phyloP scores from a whole-genome alignment of 92 coral and sea anemone species.

The Siderastrea radians region DNA sequence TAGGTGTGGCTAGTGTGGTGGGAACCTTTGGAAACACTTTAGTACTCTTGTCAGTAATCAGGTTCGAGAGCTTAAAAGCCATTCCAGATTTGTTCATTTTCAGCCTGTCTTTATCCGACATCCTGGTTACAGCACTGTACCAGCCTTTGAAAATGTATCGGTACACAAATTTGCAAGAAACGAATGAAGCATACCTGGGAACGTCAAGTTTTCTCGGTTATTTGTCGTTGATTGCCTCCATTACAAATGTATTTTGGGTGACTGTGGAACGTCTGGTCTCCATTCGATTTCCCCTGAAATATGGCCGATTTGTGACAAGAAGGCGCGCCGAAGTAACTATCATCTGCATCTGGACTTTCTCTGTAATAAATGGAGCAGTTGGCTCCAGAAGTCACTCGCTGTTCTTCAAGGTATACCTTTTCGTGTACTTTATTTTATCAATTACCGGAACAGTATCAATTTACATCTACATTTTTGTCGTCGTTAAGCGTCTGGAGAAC shows the following conservation, averaged over 20 bases:
- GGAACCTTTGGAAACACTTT: slow-evolving; percentile 71
- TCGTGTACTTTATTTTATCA: neutral
- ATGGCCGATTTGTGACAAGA: slow-evolving; percentile 31
- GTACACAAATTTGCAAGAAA: neutral
- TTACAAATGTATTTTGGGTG: slow-evolving; percentile 76
- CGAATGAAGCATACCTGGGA: neutral
- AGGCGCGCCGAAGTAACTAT: slow-evolving; percentile 30
- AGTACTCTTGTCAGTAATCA: slow-evolving; percentile 53
- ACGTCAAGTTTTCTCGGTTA: slow-evolving; percentile 51
- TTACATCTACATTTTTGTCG: slow-evolving; percentile 47
- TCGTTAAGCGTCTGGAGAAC: slow-evolving; percentile 46
- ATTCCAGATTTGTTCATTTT: slow-evolving; percentile 79
- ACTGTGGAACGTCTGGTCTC: slow-evolving; percentile 77
- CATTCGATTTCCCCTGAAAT: slow-evolving; percentile 58
- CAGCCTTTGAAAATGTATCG: slow-evolving; percentile 60
- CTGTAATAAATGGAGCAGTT: neutral
- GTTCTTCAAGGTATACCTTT: neutral
- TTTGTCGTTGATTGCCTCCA: slow-evolving; percentile 64
- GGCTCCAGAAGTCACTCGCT: neutral
- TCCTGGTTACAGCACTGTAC: slow-evolving; percentile 51
- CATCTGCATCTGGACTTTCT: slow-evolving; percentile 39
- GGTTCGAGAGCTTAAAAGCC: slow-evolving; percentile 49
- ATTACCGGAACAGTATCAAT: slow-evolving; percentile 40
- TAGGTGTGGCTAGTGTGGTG: slow-evolving; percentile 39
- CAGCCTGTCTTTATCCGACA: slow-evolving; percentile 76